Base-by-base conservation (phyloP, 2,113 vertebrate genomes). In the Chaetodon auriga region DNA sequence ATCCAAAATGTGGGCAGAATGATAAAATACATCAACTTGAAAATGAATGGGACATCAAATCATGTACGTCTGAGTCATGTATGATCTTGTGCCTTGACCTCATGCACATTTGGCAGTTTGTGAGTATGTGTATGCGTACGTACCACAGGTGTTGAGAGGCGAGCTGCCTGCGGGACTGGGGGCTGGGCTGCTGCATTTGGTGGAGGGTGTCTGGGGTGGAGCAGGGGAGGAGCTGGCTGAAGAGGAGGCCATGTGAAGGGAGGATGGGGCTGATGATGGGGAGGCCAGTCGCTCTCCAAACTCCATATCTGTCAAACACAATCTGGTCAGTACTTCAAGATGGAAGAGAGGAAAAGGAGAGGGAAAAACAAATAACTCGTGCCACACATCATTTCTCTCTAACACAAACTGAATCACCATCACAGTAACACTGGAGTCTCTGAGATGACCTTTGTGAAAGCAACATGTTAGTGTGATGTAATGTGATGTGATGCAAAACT, bases 221-320 rank as follows among this genome's bases (percentile, higher is more conserved):
- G 96, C 96, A 7, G 95, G 49, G 61, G 95, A 92, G 81, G 95
- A 94, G 92, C 96, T 96, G 1, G 93, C 90, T 1, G 95, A 94
- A 74, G 93, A 89, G 18, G 96, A 95, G 3, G 94, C 93, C 77
- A 94, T 88, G 81, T 95, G 93, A 91, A 95, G 75, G 69, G 94
- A 90, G 79, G 96, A 95, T 30, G 95, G 95, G 83, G 91, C 90
- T 11, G 95, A 89, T 4, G 96, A 93, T 55, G 95, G 84, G 41
- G 93, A 92, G 41, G 94, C 90, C 93, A 97, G 91, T 90, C 94
- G 92, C 94, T 97, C 97, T 90, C 95, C 96, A 93, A 97, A 96
- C 96, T 99, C 97, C 97, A 98, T 99, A 93, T 94, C 98, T 99
- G 66, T 21, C 82, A 92, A 92, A 93, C 51, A 92, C 83, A 90